Evolutionary conservation across 2,113 vertebrate species (phyloP).

Genomic region (Hyla sarda): DNA sequence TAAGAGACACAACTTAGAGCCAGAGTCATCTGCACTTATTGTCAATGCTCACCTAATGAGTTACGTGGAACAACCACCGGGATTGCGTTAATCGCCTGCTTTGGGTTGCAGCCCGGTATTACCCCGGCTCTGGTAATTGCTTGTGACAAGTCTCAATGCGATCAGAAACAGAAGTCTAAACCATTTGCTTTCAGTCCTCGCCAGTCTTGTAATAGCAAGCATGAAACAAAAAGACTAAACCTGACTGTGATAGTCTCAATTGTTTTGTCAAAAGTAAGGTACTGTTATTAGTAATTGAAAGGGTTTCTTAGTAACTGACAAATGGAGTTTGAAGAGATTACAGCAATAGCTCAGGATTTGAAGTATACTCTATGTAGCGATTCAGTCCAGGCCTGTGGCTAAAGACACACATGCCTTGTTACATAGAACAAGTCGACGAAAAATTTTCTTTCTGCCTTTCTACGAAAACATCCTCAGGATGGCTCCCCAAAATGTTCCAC

Average conservation of each 20-base stretch:
- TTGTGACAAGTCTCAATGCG: slow-evolving; percentile 51
- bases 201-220: neutral
- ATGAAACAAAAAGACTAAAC: neutral
- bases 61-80: slow-evolving; percentile 27
- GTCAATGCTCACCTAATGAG: slow-evolving; percentile 70
- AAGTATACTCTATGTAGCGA: neutral
- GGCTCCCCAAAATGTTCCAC: no score
- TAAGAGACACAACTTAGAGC: slow-evolving; percentile 65
- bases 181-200: slow-evolving; percentile 60
- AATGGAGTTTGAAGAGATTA: neutral
- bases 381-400: neutral
- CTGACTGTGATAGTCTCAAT: neutral
- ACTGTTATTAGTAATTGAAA: neutral
- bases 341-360: neutral
- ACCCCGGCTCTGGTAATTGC: slow-evolving; percentile 22
- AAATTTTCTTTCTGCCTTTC: no score
- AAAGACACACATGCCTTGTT: neutral
- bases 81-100: slow-evolving; percentile 48
- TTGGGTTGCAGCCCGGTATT: slow-evolving; percentile 44
- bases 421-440: neutral
- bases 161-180: slow-evolving; percentile 69
- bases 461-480: no score
- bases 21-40: slow-evolving; percentile 72
- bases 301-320: neutral
- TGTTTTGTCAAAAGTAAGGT: neutral